phyloP scores from a whole-genome alignment of 2,797 vertebrate genomes.

The Chromis chromis region DNA sequence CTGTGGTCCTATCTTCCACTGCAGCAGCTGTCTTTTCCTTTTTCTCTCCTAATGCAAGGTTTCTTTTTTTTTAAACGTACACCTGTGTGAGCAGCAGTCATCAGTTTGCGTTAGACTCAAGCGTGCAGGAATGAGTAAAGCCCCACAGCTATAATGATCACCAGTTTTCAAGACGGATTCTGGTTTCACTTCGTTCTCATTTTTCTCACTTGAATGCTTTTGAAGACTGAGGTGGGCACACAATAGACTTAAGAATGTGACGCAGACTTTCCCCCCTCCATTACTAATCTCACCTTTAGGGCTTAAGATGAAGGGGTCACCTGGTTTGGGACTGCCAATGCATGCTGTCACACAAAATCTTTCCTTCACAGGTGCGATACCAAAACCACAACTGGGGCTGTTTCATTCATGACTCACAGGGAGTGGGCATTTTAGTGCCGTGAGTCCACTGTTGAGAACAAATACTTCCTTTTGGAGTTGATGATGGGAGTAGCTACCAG shows the following conservation, averaged over 20 bases:
- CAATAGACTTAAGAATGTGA: slow-evolving; percentile 67
- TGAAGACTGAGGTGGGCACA: slow-evolving; percentile 54
- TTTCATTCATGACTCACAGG: slow-evolving; percentile 64
- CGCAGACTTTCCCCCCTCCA: slow-evolving; percentile 20
- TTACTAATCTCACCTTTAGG: slow-evolving; percentile 72
- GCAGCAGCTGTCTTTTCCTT: slow-evolving; percentile 6
- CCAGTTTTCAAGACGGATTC: slow-evolving; percentile 48
- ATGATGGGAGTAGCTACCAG: slow-evolving; percentile 1
- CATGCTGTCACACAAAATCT: slow-evolving; percentile 23
- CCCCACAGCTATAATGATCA: slow-evolving; percentile 43
- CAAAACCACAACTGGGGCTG: slow-evolving; percentile 46
- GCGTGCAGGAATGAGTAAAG: slow-evolving; percentile 45
- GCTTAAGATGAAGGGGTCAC: slow-evolving; percentile 48
- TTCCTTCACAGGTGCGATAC: slow-evolving; percentile 39
- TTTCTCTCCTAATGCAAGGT: background rate
- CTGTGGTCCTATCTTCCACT: background rate
- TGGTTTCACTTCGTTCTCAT: slow-evolving; percentile 63
- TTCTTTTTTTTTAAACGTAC: slow-evolving; percentile 3
- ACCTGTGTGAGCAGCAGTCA: slow-evolving; percentile 50
- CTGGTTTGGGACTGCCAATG: slow-evolving; percentile 39
- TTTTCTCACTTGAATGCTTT: slow-evolving; percentile 62
- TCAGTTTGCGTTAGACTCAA: slow-evolving; percentile 38
- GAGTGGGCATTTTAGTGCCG: slow-evolving; percentile 20
- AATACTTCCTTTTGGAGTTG: slow-evolving; percentile 35
- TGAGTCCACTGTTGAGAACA: slow-evolving; percentile 39